These are phyloP conservation scores for Acleris holmiana DNA, from an alignment of 2,888 invertebrate genomes.

Conservation along the genomic window DNA sequence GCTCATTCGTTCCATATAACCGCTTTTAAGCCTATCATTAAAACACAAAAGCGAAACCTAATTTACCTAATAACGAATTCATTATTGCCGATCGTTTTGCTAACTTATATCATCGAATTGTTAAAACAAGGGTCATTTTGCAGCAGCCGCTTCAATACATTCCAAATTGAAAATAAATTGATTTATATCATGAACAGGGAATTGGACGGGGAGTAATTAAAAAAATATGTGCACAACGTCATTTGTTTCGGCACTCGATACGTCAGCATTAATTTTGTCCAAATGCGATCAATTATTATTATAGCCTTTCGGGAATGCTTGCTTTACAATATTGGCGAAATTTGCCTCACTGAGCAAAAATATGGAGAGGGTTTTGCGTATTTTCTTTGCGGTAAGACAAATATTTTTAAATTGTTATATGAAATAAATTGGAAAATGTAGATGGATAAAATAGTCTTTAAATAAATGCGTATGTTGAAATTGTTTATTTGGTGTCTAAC, in stretches of 20 bases:
- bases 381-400: not conserved
- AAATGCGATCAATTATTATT: slow-evolving; percentile 24
- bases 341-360: not conserved
- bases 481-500: too few relatives aligned
- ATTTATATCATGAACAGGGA: slow-evolving; percentile 27
- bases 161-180: slow-evolving; percentile 30
- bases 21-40: not conserved
- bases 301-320: slow-evolving; percentile 4
- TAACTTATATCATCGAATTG: not conserved
- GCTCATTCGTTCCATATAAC: slow-evolving; percentile 5
- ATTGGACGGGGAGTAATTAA: slow-evolving; percentile 26
- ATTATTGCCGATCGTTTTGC: not conserved
- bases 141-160: slow-evolving; percentile 1
- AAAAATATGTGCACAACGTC: slow-evolving; percentile 29
- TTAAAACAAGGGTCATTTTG: slow-evolving; percentile 10
- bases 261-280: slow-evolving; percentile 22
- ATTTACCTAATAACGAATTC: slow-evolving; percentile 15
- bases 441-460: too few relatives aligned
- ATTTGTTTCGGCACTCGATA: slow-evolving; percentile 26
- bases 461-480: too few relatives aligned
- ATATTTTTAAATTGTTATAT: too few relatives aligned
- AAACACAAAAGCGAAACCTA: slow-evolving; percentile 12
- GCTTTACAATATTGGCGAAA: slow-evolving; percentile 4
- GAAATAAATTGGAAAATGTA: too few relatives aligned
- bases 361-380: not conserved